Conservation (phyloP, 2,113 vertebrate species). For the Stomatorhinus ivindoensis region DNA sequence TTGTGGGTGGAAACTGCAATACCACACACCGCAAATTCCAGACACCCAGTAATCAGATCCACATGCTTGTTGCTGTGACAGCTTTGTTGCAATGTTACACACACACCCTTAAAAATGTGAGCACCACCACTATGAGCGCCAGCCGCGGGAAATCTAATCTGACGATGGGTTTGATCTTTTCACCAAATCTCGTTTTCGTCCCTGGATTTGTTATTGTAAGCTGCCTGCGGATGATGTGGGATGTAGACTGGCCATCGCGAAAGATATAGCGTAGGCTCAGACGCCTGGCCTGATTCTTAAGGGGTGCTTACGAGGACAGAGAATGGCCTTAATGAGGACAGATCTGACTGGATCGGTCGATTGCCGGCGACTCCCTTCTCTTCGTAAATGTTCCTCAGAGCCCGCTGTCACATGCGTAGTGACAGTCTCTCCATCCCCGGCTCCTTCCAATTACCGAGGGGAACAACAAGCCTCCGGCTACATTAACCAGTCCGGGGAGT, state of each 20-base stretch:
- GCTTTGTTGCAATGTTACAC: neutral
- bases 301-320: conserved; percentile 29
- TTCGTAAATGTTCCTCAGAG: conserved; percentile 52
- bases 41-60: neutral
- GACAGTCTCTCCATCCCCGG: conserved; percentile 40
- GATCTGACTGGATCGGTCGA: conserved; percentile 43
- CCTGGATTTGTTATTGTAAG: neutral
- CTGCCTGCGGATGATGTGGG: neutral
- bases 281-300: neutral
- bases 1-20: neutral
- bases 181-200: neutral
- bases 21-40: neutral
- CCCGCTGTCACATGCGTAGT: conserved; percentile 50
- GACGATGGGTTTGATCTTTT: neutral
- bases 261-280: neutral
- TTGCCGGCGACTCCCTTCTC: conserved; percentile 35
- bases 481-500: neutral
- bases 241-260: neutral
- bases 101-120: neutral
- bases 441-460: conserved; percentile 51
- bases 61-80: neutral
- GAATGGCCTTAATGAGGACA: conserved; percentile 47
- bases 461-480: conserved; percentile 43
- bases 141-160: neutral
- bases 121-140: neutral